phyloP scores from a whole-genome alignment of 2,888 invertebrate genomes.

The Sarcophaga rosellei region DNA sequence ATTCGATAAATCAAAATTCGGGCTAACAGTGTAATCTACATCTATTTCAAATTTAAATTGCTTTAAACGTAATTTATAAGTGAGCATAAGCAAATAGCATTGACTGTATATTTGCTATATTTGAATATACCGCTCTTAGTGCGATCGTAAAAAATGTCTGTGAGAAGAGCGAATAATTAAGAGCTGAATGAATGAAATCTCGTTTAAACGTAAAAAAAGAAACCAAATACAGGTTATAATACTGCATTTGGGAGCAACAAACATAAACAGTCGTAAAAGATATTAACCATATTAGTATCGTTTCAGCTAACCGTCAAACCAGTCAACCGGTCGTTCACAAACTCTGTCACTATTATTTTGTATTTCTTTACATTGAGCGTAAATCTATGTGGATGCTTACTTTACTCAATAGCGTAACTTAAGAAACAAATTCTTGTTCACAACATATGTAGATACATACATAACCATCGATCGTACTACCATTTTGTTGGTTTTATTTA shows the following conservation, averaged over 20 bases:
- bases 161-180: neutral
- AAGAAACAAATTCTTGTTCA: neutral
- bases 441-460: too few species aligned
- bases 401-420: neutral
- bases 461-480: too few species aligned
- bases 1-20: too few species aligned
- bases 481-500: too few species aligned
- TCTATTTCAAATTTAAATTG: too few species aligned
- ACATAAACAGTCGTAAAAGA: neutral
- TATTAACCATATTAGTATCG: slow-evolving; percentile 1
- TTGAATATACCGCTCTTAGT: neutral
- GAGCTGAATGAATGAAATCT: slow-evolving; percentile 1
- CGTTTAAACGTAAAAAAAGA: neutral
- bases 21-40: too few species aligned
- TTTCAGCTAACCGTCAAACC: neutral
- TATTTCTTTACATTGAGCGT: neutral
- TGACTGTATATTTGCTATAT: too few species aligned
- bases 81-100: too few species aligned
- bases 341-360: neutral
- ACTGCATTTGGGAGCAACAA: neutral
- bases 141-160: neutral
- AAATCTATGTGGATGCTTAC: neutral
- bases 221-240: slow-evolving; percentile 3
- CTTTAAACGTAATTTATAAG: too few species aligned
- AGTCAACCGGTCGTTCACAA: neutral